Percentiles rank a stretch among this genome's conserved stretches.
Conservation (phyloP, 2,888 invertebrate genomes). For the Suillia variegata region DNA sequence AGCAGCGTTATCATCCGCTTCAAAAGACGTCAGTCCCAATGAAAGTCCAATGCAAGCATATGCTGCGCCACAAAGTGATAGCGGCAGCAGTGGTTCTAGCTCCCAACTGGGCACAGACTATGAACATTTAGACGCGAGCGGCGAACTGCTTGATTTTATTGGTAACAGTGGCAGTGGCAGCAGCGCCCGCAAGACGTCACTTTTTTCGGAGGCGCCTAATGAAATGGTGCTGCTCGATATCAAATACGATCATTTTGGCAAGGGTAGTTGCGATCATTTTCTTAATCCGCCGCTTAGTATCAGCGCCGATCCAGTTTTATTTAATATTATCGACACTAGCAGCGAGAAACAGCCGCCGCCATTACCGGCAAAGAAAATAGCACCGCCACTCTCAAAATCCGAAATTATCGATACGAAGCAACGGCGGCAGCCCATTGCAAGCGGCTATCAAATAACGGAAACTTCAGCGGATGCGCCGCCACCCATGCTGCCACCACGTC, state of each 20-base stretch:
- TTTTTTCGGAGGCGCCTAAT: conserved; percentile 40
- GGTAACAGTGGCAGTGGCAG: too few relatives aligned
- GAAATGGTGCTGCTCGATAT: conserved; percentile 63
- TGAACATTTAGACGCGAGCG: conserved; percentile 36
- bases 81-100: conserved; percentile 38
- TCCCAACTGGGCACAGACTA: conserved; percentile 45
- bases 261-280: conserved; percentile 56
- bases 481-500: conserved; percentile 39
- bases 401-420: conserved; percentile 50
- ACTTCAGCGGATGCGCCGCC: conserved; percentile 47
- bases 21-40: conserved; percentile 24
- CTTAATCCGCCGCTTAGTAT: conserved; percentile 47
- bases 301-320: conserved; percentile 52
- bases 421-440: conserved; percentile 17
- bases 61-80: conserved; percentile 33
- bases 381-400: conserved; percentile 48
- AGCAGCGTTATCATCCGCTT: neutral
- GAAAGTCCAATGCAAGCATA: too few relatives aligned
- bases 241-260: conserved; percentile 70
- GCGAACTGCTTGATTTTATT: conserved; percentile 18
- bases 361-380: conserved; percentile 29
- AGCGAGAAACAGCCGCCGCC: conserved; percentile 10
- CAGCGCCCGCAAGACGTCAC: conserved; percentile 12
- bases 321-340: conserved; percentile 25
- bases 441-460: conserved; percentile 34